Base-by-base conservation (phyloP, 1,140 invertebrate genomes). In the Halotydeus destructor region DNA sequence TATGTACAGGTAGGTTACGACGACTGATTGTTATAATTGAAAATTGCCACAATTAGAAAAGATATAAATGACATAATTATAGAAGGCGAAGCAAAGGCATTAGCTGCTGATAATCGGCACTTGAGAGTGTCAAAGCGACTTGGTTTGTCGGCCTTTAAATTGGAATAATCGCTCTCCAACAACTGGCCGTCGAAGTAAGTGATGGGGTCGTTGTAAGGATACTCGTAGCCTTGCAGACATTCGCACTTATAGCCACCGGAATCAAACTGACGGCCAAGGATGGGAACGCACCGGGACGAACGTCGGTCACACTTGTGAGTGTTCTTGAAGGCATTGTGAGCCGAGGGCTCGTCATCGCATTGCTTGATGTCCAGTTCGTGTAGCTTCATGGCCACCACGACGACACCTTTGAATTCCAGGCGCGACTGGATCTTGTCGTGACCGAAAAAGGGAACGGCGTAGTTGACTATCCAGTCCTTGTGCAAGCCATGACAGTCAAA, bases 191-290 rank as follows among this genome's bases (percentile, higher is more conserved):
- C 88, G 57, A 82, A 93, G 59, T 93, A 97, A 3, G 79, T 93
- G 52, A 80, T 88, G 3, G 70, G 64, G 61, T 88, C 85, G 62
- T 91, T 85, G 57, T 86, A 94, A 0, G 88, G 86, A 68, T 94
- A 97, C 57, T 97, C 91, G 55, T 74, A 97, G 21, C 88, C 89
- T 64, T 96, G 88, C 39, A 81, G 73, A 56, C 89, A 97, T 58
- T 94, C 86, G 60, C 91, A 97, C 63, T 97, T 96, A 63, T 97
- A 97, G n/a, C 84, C 84, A 38, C 88, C 88, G 11, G 74, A 72
- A 48, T 85, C 75, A 58, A 83, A 91, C 34, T 81, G 80, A 57
- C 84, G 69, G 12, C 86, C 85, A 50, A 80, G 69, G 45, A 94
- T 79, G 11, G 86, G 84, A 18, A 91, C 80, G 60, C 89, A 97